These are phyloP conservation scores for Rhopalosiphum nymphaeae DNA, from an alignment of 2,888 invertebrate genomes.

Conservation along the genomic window DNA sequence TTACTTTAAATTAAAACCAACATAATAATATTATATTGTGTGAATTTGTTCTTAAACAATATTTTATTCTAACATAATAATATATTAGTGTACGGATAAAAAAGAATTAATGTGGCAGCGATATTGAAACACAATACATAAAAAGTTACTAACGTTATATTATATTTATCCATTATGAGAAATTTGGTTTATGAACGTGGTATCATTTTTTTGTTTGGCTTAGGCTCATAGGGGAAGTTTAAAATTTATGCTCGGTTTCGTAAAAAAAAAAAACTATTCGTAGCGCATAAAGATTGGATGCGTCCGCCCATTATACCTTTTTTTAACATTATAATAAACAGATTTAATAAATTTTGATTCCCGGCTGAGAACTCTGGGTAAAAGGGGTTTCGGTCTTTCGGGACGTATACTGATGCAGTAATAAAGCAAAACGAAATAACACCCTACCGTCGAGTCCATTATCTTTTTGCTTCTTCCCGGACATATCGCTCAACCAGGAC, in stretches of 20 bases:
- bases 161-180: neutral
- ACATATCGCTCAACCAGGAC: neutral
- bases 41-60: neutral
- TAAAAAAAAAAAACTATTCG: conserved; percentile 38
- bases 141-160: neutral
- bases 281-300: neutral
- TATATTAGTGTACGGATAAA: neutral
- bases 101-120: neutral
- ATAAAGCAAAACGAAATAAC: conserved; percentile 41
- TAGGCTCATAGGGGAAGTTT: conserved; percentile 1
- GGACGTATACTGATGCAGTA: conserved; percentile 2
- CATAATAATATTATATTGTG: neutral
- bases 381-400: conserved; percentile 40
- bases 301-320: conserved; percentile 19
- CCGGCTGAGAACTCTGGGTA: conserved; percentile 22
- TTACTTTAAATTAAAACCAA: neutral
- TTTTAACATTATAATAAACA: conserved; percentile 51
- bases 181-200: conserved; percentile 5
- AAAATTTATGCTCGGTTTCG: conserved; percentile 18
- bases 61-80: neutral
- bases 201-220: conserved; percentile 1
- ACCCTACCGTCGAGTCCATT: conserved; percentile 22
- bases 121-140: neutral
- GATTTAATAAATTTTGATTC: conserved; percentile 52
- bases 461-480: conserved; percentile 37